A percentile compares a stretch with the other conserved stretches of the same genome.
phyloP scores from a whole-genome alignment of 2,888 invertebrate genomes.

The Drosophila mercatorum region DNA sequence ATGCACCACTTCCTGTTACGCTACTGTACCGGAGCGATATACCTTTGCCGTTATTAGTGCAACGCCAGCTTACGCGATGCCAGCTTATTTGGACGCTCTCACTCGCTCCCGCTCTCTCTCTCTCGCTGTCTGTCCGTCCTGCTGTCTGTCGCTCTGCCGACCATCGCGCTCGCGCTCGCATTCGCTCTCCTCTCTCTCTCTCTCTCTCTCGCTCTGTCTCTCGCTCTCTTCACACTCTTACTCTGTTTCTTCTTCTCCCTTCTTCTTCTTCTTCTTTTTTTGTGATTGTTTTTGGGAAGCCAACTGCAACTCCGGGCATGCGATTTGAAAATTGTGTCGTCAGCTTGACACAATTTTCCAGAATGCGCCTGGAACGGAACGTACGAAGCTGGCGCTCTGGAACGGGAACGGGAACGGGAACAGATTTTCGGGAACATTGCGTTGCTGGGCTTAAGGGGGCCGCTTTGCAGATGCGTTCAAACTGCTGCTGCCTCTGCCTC shows the following conservation, averaged over 20 bases:
- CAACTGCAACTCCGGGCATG: constrained; percentile 78
- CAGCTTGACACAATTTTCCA: constrained; percentile 84
- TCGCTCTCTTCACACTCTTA: constrained; percentile 13
- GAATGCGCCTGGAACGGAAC: constrained; percentile 82
- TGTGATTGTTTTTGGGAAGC: constrained; percentile 31
- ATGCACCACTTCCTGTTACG: constrained; percentile 81
- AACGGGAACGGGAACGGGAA: constrained; percentile 32
- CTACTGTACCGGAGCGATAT: constrained; percentile 73
- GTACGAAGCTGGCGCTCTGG: constrained; percentile 24
- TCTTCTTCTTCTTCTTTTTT: constrained; percentile 3
- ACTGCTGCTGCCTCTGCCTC: constrained; percentile 19
- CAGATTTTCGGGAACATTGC: constrained; percentile 43
- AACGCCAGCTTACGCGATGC: constrained; percentile 46
- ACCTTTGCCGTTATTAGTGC: constrained; percentile 72
- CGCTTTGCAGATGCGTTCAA: constrained; percentile 65
- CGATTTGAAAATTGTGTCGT: constrained; percentile 80
- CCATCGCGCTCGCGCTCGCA: constrained; percentile 12
- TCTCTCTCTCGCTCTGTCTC: background rate
- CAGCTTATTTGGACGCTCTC: constrained; percentile 19
- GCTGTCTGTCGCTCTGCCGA: constrained; percentile 25
- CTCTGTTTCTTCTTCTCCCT: constrained; percentile 15
- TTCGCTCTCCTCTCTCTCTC: background rate
- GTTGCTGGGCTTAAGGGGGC: constrained; percentile 2
- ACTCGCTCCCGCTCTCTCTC: constrained; percentile 14
- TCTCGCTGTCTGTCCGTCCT: constrained; percentile 3